A percentile compares a stretch with the other conserved stretches of the same genome.
Conservation (phyloP, 1,140 invertebrate genomes). For the Zaprionus capensis region DNA sequence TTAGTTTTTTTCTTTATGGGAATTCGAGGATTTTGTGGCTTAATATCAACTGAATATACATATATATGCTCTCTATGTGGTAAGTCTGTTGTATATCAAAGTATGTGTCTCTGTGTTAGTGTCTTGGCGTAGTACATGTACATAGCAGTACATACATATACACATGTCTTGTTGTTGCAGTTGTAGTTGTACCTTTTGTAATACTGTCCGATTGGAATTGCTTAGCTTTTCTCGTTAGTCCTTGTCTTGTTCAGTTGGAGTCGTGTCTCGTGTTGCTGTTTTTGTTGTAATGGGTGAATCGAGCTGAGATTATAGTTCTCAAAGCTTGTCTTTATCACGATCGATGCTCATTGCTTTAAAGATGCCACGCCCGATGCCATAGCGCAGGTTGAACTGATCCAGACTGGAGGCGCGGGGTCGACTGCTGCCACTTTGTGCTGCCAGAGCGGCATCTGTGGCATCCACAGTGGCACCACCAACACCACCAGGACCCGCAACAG, state of each 20-base stretch:
- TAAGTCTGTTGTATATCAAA: slow-evolving; percentile 4
- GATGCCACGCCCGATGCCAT: slow-evolving; percentile 77
- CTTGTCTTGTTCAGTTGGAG: slow-evolving; percentile 3
- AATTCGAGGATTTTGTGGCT: background rate
- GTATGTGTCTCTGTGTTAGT: background rate
- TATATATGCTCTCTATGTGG: slow-evolving; percentile 9
- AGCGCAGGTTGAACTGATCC: slow-evolving; percentile 81
- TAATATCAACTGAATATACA: slow-evolving; percentile 9
- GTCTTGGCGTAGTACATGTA: background rate
- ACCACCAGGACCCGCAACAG: background rate
- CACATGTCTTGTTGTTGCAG: background rate
- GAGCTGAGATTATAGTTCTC: slow-evolving; percentile 72
- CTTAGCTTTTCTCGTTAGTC: slow-evolving; percentile 52
- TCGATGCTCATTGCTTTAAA: slow-evolving; percentile 84
- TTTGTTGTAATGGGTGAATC: slow-evolving; percentile 4
- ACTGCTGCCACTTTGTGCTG: slow-evolving; percentile 45
- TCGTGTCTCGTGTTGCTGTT: slow-evolving; percentile 16
- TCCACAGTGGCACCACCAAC: background rate
- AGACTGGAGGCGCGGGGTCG: slow-evolving; percentile 78
- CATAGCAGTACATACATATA: slow-evolving; percentile 2
- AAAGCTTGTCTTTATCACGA: slow-evolving; percentile 84
- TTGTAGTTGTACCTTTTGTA: slow-evolving; percentile 55
- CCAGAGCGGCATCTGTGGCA: background rate
- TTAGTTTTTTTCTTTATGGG: background rate
- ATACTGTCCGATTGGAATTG: slow-evolving; percentile 57